Evolutionary conservation across 2,888 invertebrate genomes (phyloP), one percentile per base, ranked within the genome.

Genomic region (Temnothorax ravouxi): DNA sequence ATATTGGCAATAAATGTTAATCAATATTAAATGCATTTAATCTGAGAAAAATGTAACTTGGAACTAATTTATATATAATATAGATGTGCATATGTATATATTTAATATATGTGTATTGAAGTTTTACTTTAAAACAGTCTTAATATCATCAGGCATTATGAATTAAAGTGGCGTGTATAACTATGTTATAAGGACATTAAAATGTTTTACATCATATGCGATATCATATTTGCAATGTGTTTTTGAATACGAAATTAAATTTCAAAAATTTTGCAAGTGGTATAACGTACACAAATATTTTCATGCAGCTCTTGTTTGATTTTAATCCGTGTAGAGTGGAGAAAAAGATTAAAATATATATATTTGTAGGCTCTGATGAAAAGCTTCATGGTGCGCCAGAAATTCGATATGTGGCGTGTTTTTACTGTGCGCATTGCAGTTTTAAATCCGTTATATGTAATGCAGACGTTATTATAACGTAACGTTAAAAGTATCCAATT

Each of bases 271-370:
- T 74, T 74, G 74, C 79, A 74, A 74, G 74, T 74, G 56, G 41
- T 59, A 47, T 56, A 56, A 79, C 54, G 56, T 79, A 56, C 21
- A 74, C 44, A 79, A 72, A 74, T 74, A 79, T 56, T 79, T 79
- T 41, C 34, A 34, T 56, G 34, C 56, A 56, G 44, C 72, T 56
- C 79, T 74, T 59, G 56, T 79, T 79, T 79, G 79, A 79, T 79
- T 79, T 79, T 74, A 74, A 74, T 79, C 75, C 59, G 75, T 74
- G 44, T 56, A 47, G 75, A 72, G 75, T 72, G 79, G 74, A 59
- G 56, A 74, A 79, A 74, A 47, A 77, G 77, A 77, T 77, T 77
- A 77, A 77, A 77, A 77, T 77, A 71, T 77, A 69, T 77, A 69
- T 77, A 77, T 77, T 77, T 77, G 77, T 77, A 71, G 77, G 72